Conservation (phyloP, 1,140 invertebrate species). For the Hycleus cichorii region DNA sequence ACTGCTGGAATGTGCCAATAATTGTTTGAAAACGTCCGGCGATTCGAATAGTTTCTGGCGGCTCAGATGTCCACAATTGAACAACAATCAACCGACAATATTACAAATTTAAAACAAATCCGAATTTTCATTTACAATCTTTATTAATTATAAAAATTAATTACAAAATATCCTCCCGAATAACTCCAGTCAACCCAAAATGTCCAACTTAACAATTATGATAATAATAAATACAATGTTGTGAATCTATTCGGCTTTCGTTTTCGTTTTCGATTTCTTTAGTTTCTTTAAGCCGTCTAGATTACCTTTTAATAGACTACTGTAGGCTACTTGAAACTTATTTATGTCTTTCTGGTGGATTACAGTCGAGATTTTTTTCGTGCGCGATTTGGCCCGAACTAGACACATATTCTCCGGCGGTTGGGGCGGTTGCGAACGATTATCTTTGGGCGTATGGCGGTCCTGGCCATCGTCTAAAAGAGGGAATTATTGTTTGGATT, state of each 20-base stretch:
- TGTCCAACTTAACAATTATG: too few relatives aligned
- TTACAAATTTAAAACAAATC: background rate
- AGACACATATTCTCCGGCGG: conserved; percentile 65
- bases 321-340: conserved; percentile 78
- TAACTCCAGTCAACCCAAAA: background rate
- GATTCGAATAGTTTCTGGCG: conserved; percentile 11
- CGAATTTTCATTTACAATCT: background rate
- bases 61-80: conserved; percentile 16
- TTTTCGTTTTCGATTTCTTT: conserved; percentile 68
- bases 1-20: conserved; percentile 31
- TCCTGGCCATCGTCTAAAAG: conserved; percentile 63
- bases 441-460: conserved; percentile 57
- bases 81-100: conserved; percentile 11
- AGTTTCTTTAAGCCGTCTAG: conserved; percentile 80
- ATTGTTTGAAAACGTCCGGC: conserved; percentile 25
- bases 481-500: conserved; percentile 1
- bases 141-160: background rate
- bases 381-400: conserved; percentile 59
- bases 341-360: conserved; percentile 76
- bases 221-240: too few relatives aligned
- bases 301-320: conserved; percentile 74
- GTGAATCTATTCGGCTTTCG: conserved; percentile 52
- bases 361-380: conserved; percentile 72
- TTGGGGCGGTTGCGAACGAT: conserved; percentile 49
- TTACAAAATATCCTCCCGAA: too few relatives aligned